Percentiles rank a stretch among this genome's conserved stretches.
Evolutionary conservation across 2,797 vertebrate genomes (phyloP).

Genomic region (Falco novaeseelandiae): DNA sequence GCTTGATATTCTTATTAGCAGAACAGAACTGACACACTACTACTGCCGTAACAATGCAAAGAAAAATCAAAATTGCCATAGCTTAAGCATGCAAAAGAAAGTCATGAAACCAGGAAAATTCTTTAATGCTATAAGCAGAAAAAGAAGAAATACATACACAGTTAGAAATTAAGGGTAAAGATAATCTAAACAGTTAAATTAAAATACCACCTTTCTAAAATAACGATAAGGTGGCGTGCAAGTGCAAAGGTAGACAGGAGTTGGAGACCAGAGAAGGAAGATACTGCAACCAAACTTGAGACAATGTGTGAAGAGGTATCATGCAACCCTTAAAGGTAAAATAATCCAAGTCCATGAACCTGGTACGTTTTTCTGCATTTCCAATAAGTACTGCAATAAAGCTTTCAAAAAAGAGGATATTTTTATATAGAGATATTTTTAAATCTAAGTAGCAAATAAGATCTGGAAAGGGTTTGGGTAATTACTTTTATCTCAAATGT

Average conservation of each 20-base stretch:
- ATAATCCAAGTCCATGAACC: neutral
- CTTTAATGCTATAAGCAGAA: neutral
- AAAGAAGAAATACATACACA: neutral
- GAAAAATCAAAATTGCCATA: neutral
- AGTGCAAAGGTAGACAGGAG: neutral
- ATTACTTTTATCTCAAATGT: neutral
- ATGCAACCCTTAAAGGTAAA: neutral
- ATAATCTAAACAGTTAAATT: neutral
- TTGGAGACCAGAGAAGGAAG: neutral
- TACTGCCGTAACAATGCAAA: neutral
- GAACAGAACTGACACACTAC: neutral
- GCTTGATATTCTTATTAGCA: neutral
- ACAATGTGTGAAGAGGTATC: neutral
- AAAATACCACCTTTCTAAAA: neutral
- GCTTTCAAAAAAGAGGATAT: neutral
- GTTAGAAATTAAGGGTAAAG: neutral
- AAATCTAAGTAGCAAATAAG: neutral
- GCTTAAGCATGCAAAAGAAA: neutral
- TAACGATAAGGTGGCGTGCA: accelerated
- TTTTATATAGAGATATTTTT: neutral
- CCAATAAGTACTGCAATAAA: neutral
- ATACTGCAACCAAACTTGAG: neutral
- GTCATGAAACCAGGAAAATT: neutral
- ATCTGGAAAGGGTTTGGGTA: neutral
- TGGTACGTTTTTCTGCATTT: neutral